Evolutionary conservation across 2,888 invertebrate genomes (phyloP).

Genomic region (Erebia ligea): DNA sequence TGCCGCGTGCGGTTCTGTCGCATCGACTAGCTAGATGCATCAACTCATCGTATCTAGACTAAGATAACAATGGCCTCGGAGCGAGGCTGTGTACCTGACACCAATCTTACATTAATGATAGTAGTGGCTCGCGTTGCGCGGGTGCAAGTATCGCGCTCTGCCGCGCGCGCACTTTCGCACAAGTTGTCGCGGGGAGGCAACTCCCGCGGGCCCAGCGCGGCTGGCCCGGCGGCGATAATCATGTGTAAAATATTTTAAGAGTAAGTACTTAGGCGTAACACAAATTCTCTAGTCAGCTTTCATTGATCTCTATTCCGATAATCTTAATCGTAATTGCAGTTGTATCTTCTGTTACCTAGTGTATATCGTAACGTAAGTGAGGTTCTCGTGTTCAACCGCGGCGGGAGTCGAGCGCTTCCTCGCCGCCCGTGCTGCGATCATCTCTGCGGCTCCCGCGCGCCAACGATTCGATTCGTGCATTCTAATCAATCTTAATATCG

Average conservation of each 20-base stretch:
- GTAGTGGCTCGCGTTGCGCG: conserved; percentile 44
- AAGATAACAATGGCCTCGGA: conserved; percentile 59
- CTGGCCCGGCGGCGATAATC: conserved; percentile 38
- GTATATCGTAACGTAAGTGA: conserved; percentile 58
- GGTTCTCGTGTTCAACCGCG: conserved; percentile 65
- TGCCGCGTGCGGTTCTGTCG: conserved; percentile 47
- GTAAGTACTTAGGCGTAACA: conserved; percentile 63
- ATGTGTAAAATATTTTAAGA: conserved; percentile 64
- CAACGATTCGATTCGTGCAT: conserved; percentile 47
- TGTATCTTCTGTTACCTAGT: conserved; percentile 68
- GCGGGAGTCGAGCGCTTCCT: conserved; percentile 35
- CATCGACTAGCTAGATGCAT: conserved; percentile 73
- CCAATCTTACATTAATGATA: conserved; percentile 63
- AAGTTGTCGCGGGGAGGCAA: conserved; percentile 43
- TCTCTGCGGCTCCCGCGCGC: conserved; percentile 37
- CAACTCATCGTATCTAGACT: conserved; percentile 62
- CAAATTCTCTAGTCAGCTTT: conserved; percentile 82
- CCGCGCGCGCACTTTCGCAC: conserved; percentile 54
- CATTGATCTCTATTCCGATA: conserved; percentile 75
- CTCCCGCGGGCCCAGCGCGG: conserved; percentile 26
- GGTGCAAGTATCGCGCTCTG: conserved; percentile 34
- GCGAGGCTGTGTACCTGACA: conserved; percentile 77
- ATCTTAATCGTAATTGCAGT: conserved; percentile 70
- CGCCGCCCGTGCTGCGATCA: neutral
- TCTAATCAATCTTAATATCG: conserved; percentile 64